These are phyloP conservation scores for Ianthella basta DNA, from an alignment of 37 sponge, comb jelly and placozoan genomes.

Conservation along the genomic window DNA sequence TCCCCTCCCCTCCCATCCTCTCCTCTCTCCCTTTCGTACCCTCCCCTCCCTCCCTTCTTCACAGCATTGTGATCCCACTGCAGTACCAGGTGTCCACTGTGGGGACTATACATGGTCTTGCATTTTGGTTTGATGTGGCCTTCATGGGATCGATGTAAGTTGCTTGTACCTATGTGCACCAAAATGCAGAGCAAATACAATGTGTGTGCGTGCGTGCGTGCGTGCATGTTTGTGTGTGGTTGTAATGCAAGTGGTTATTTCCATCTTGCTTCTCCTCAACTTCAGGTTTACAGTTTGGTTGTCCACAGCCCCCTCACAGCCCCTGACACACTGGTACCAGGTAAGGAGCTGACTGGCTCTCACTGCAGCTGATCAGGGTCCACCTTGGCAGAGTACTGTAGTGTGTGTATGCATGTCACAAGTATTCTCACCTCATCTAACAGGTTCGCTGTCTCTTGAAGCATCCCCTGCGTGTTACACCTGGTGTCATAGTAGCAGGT, in stretches of 20 bases:
- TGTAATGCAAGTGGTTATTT: not conserved
- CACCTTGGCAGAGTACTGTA: too few species aligned
- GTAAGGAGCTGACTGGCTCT: slow-evolving; percentile 34
- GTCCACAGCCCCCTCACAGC: slow-evolving; percentile 96
- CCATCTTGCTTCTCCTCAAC: not conserved
- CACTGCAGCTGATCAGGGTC: not conserved
- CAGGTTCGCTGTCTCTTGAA: slow-evolving; percentile 91
- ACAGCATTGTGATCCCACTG: slow-evolving; percentile 81
- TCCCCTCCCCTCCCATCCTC: too few species aligned
- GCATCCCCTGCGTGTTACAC: slow-evolving; percentile 70
- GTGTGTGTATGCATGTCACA: too few species aligned
- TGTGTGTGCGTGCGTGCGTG: slow-evolving; percentile 28
- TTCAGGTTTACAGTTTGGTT: slow-evolving; percentile 84
- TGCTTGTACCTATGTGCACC: not conserved
- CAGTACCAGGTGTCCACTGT: slow-evolving; percentile 48
- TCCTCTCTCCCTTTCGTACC: too few species aligned
- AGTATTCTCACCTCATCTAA: too few species aligned
- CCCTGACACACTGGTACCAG: slow-evolving; percentile 99
- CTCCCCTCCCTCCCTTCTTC: not conserved
- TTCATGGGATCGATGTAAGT: slow-evolving; percentile 91
- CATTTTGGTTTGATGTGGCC: slow-evolving; percentile 99
- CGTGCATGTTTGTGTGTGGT: slow-evolving; percentile 7
- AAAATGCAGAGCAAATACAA: not conserved
- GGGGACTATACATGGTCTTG: slow-evolving; percentile 92
- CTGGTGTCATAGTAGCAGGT: slow-evolving; percentile 79